A percentile compares a stretch with the other conserved stretches of the same genome.
Conservation (phyloP, 2,797 vertebrate genomes). For the Dermochelys coriacea region DNA sequence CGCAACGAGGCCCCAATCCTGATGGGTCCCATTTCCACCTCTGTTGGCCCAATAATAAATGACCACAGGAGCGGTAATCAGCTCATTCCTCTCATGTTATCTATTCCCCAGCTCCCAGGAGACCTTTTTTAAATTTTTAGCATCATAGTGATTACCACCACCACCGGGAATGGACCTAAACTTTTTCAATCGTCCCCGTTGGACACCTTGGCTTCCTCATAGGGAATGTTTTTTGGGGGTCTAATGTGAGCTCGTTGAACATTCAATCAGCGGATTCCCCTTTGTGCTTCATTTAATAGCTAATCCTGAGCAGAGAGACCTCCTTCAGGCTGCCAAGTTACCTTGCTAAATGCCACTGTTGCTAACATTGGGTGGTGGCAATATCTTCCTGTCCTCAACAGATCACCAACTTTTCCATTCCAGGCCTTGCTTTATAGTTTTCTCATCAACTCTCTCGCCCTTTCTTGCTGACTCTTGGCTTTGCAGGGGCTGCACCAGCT, state of each 20-base stretch:
- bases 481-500: neutral
- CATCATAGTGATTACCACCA: too few relatives aligned
- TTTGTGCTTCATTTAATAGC: neutral
- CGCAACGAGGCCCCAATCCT: neutral
- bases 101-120: neutral
- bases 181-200: neutral
- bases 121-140: neutral
- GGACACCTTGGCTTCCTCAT: neutral
- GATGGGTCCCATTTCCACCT: neutral
- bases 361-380: neutral
- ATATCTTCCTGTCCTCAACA: neutral
- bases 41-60: neutral
- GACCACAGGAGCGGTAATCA: neutral
- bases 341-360: neutral
- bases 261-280: neutral
- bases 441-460: neutral
- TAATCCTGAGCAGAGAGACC: neutral
- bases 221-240: neutral
- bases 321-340: neutral
- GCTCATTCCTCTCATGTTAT: neutral
- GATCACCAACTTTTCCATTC: neutral
- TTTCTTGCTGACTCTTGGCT: neutral
- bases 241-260: neutral
- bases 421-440: neutral
- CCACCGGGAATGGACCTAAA: neutral